Evolutionary conservation across 2,888 invertebrate species (phyloP), one percentile per base, ranked within the genome.

Genomic region (Drosophila phalerata): DNA sequence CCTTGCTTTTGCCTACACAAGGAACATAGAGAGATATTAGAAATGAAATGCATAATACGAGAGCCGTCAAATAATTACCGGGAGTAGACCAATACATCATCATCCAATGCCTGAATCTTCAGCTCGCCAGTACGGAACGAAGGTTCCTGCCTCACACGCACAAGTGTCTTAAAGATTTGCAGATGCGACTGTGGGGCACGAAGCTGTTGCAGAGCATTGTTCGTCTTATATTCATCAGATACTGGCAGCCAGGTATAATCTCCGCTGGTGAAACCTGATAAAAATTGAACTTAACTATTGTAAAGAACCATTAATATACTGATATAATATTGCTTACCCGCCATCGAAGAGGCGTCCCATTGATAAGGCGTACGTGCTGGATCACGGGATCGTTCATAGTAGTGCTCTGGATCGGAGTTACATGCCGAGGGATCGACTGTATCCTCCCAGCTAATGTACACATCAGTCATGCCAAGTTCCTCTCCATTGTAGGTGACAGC

Each of bases 401-500:
- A 94, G 1, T 90, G 87, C 0, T 91, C 85, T 1, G 92, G 91
- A 51, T 94, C 94, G 0, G 93, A 93, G 51, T 93, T 93, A 69
- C 93, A 93, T 1, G 94, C 94, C 22, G 92, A 91, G 0, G 94
- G 93, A 88, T 94, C 95, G 1, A 93, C 90, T 0, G 93, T 93
- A 58, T 96, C 94, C 53, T 93, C 91, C 92, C 93, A 93, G 49
- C 91, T 88, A 10, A 93, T 91, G 58, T 74, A 91, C 1, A 92
- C 92, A 84, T 95, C 93, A 19, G 92, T 91, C 95, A 96, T 95
- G 0, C 94, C 96, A 22, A 96, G 93, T 88, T 96, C 96, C 84
- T 96, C 96, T 0, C 96, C 96, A 93, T 98, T 96, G 90, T 98
- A 98, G 0, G 97, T 96, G 0, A 98, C 95, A 17, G 96, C 95